Evolutionary conservation across 1,140 invertebrate genomes (phyloP), one percentile per base, ranked within the genome.

Genomic region (Aphelenchoides besseyi): DNA sequence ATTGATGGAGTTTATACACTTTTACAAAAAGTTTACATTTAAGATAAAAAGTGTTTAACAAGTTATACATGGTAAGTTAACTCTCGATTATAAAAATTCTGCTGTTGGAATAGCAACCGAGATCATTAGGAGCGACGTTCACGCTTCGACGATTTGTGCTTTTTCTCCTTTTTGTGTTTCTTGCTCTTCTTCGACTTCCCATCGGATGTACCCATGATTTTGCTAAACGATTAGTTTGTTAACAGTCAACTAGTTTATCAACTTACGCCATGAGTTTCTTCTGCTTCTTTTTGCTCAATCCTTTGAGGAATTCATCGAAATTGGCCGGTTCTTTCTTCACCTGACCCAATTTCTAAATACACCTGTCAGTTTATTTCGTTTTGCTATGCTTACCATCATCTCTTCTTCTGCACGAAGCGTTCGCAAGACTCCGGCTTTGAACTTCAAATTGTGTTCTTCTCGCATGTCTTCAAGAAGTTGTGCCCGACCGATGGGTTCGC

Each of bases 381-480:
- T 69, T 12, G 53, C 30, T 28, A 28, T 0, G 16, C 71, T 32
- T 67, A 76, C 74, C 68, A 53, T 77, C 16, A 77, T 69, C 26
- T 48, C 71, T 35, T 78, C 73, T 26, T 78, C 77, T 5, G 77
- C 74, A 9, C 64, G 63, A 37, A 78, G 32, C 16, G 32, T 70
- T 3, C 55, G 53, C 36, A 78, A 41, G 53, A 78, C 64, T 2
- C 77, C 72, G 23, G 54, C 63, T 68, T 77, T 79, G 53, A 78
- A 78, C 12, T 73, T 73, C 5, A 78, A 55, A 41, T 78, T 78
- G 64, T 78, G 77, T 33, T 78, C 77, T 36, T 78, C 77, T 35
- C 68, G 37, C 77, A 78, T 78, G 26, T 80, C 71, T 29, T 62
- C 59, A 18, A 77, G 30, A n/a, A 78, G 37, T 33, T 78, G 68